These are phyloP conservation scores for Campylomormyrus numenius DNA, from an alignment of 2,113 vertebrate genomes.

Conservation along the genomic window DNA sequence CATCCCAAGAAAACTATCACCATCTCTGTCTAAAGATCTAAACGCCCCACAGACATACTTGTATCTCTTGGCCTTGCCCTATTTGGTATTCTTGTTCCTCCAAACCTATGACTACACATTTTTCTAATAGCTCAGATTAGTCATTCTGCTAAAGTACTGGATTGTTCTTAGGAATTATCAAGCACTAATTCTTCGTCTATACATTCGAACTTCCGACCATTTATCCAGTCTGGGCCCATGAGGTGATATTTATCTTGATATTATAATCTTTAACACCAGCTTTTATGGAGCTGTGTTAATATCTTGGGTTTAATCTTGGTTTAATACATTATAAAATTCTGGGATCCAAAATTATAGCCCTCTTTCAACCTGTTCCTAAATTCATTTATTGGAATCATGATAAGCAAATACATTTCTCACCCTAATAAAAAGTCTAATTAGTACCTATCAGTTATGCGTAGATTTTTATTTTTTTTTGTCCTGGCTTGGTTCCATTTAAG, in stretches of 20 bases:
- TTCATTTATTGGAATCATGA: neutral
- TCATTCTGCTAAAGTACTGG: neutral
- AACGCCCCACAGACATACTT: neutral
- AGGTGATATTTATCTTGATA: neutral
- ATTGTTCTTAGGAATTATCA: neutral
- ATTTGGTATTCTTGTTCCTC: neutral
- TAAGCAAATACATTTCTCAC: neutral
- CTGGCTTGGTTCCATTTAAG: neutral
- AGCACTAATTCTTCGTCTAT: neutral
- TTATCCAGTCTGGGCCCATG: neutral
- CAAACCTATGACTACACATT: neutral
- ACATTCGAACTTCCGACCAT: neutral
- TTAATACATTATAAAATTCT: slow-evolving; percentile 1
- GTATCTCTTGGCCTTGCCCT: neutral
- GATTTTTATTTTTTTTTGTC: neutral
- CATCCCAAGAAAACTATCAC: neutral
- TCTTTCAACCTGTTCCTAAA: neutral
- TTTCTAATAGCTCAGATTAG: neutral
- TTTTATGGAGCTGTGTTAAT: neutral
- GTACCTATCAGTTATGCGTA: neutral
- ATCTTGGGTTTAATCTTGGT: neutral
- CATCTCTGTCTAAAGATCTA: neutral
- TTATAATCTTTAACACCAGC: neutral
- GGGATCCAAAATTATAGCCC: neutral
- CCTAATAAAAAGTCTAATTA: neutral